Base-by-base conservation (phyloP, 2,797 vertebrate species). In the Dallia pectoralis region DNA sequence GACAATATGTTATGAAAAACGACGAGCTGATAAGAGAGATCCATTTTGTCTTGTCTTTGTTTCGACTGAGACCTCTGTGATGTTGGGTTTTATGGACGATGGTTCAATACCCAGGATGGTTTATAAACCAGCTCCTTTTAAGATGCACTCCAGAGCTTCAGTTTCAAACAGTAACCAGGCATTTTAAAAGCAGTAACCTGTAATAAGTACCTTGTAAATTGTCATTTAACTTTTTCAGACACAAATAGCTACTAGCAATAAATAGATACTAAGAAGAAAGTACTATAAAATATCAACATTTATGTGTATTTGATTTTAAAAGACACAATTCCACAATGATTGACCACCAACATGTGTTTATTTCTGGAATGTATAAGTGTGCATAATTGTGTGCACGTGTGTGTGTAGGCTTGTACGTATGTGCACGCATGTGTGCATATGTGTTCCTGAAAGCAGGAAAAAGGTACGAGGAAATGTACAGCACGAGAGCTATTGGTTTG, bases 1-100 rank as follows among this genome's bases (percentile, higher is more conserved):
- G 81, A 76, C 27, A 22, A 56, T 4, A 25, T 53, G 80, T 75
- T 77, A 76, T 87, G 89, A 86, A 82, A 14, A 4, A 86, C 86
- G 87, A 75, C 64, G 77, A 81, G 83, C 75, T 83, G 81, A 86
- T 36, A 81, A 79, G 81, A 79, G 77, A 74, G 83, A 87, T 81
- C 83, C 8, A 12, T 88, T 87, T 82, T 70, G 79, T 74, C 72
- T 87, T 44, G 40, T 44, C 40, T 44, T 44, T 14, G 14, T 2
- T 11, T 44, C 0, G 40, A 14, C 40, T 56, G n/a, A 56, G n/a
- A 2, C 53, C 53, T 56, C n/a, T 56, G 16, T 11, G n/a, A 22
- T 29, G 8, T 64, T 16, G 19, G 32, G 32, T 64, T 1, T 18
- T 64, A 32, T 18, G 18, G 11, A 32, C 32, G 29, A 16, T 64